Percentiles rank a stretch among this genome's conserved stretches.
These are phyloP conservation scores for Adelognathus sp. DNA, from an alignment of 2,888 invertebrate genomes.

Conservation along the genomic window DNA sequence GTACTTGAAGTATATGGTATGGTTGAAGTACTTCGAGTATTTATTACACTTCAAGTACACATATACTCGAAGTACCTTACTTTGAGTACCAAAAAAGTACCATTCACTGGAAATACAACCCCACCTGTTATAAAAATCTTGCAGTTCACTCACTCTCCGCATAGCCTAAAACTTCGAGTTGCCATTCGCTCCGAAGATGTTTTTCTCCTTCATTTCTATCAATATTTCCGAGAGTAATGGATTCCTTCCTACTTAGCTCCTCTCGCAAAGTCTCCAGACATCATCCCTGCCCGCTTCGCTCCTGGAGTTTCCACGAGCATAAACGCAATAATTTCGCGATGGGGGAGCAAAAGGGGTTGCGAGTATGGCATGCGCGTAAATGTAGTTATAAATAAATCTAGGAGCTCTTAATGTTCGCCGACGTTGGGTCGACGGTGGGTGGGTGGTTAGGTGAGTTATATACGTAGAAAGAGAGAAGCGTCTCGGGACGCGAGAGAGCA, in stretches of 20 bases:
- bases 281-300: constrained; percentile 11
- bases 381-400: constrained; percentile 82
- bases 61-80: too few species aligned
- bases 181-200: background rate
- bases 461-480: constrained; percentile 7
- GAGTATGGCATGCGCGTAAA: constrained; percentile 79
- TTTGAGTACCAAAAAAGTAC: too few species aligned
- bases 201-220: background rate
- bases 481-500: constrained; percentile 9
- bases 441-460: constrained; percentile 37
- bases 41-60: too few species aligned
- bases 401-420: constrained; percentile 79
- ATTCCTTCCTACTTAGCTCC: background rate
- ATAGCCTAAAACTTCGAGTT: background rate
- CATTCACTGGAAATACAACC: too few species aligned
- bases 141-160: too few species aligned
- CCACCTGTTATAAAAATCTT: too few species aligned
- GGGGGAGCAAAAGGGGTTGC: constrained; percentile 71
- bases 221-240: constrained; percentile 38
- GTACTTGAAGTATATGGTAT: too few species aligned
- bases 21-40: too few species aligned
- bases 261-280: constrained; percentile 39
- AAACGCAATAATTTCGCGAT: constrained; percentile 78
- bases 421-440: constrained; percentile 44
- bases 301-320: constrained; percentile 64